These are phyloP conservation scores for Tyto alba DNA, from an alignment of 2,113 vertebrate genomes.

Conservation along the genomic window DNA sequence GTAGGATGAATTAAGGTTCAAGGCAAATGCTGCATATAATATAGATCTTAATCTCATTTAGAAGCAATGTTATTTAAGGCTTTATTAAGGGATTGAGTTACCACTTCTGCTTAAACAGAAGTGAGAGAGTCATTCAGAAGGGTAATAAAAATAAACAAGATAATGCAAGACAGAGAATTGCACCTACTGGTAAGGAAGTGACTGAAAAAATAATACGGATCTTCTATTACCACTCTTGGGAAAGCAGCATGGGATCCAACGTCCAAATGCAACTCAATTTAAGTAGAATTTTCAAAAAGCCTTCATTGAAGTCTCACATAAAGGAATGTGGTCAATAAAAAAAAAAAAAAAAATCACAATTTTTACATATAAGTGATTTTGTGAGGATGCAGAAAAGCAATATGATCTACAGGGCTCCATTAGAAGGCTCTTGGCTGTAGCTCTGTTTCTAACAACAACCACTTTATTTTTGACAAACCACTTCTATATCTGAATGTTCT, in stretches of 20 bases:
- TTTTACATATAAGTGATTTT: not conserved
- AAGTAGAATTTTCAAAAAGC: not conserved
- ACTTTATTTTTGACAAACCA: not conserved
- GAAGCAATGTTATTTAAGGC: slow-evolving; percentile 9
- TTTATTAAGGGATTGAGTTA: slow-evolving; percentile 25
- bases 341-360: not conserved
- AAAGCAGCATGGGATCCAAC: not conserved
- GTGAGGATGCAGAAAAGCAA: not conserved
- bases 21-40: slow-evolving; percentile 5
- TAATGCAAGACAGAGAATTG: slow-evolving; percentile 29
- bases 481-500: not conserved
- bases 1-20: slow-evolving; percentile 4
- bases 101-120: not conserved
- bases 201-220: not conserved
- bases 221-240: not conserved
- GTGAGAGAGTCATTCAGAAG: slow-evolving; percentile 23
- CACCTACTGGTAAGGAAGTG: not conserved
- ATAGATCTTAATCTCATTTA: slow-evolving; percentile 30
- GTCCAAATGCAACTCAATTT: slow-evolving; percentile 20
- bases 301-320: not conserved
- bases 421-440: not conserved
- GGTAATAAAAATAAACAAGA: slow-evolving; percentile 39
- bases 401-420: not conserved
- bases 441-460: not conserved
- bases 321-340: not conserved